A percentile compares a stretch with the other conserved stretches of the same genome.
Evolutionary conservation across 2,797 vertebrate species (phyloP).

Genomic region (Cuniculus paca): DNA sequence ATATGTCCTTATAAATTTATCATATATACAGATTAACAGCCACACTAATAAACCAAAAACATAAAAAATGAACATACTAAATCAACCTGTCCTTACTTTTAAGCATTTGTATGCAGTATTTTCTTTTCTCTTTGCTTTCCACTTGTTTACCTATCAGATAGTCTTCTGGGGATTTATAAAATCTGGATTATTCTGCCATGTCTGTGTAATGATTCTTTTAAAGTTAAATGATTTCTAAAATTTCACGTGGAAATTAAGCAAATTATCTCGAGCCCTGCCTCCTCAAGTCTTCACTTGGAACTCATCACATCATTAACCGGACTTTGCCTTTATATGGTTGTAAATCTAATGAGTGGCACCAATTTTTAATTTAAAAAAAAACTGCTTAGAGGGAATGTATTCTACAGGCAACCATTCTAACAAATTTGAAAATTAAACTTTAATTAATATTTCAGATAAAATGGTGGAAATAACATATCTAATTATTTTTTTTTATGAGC

Average conservation of each 20-base stretch:
- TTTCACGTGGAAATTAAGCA: neutral
- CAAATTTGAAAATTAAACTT: neutral
- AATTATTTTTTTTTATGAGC: neutral
- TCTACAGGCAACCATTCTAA: accelerated
- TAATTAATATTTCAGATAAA: neutral
- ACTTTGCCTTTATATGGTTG: neutral
- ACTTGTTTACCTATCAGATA: neutral
- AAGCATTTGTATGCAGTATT: neutral
- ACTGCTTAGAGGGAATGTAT: neutral
- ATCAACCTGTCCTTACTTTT: neutral
- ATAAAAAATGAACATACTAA: neutral
- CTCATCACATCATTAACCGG: neutral
- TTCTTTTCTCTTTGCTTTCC: neutral
- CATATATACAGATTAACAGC: neutral
- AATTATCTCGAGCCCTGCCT: neutral
- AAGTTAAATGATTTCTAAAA: neutral
- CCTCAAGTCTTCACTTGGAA: neutral
- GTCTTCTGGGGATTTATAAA: neutral
- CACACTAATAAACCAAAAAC: neutral
- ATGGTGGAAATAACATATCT: neutral
- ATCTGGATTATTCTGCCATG: neutral
- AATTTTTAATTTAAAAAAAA: neutral
- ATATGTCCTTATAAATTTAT: too few relatives aligned
- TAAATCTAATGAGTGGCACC: neutral
- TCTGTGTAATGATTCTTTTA: neutral